Evolutionary conservation across 2,113 vertebrate species (phyloP), one percentile per base, ranked within the genome.

Genomic region (Pygoscelis antarcticus): DNA sequence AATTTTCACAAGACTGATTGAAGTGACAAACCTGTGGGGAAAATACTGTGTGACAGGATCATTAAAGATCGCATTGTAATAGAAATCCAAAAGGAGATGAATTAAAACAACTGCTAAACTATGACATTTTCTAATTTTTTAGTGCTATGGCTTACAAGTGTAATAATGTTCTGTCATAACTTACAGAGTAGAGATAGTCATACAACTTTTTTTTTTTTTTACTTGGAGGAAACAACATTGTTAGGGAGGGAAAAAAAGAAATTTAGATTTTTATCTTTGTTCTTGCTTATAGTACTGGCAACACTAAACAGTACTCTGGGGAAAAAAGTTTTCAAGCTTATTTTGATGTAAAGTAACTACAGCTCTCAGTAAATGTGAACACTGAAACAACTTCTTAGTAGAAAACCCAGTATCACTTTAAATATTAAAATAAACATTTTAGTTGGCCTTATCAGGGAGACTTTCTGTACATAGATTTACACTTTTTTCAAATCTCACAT

Each of bases 211-310:
- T 42, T 26, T 62, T 52, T 52, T 7, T 68, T 49, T 55, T 7
- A 42, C 10, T 26, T 36, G 21, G 32, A 79, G 17, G 12, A 83
- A 61, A 68, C 16, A 69, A 27, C 6, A 10, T 47, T 55, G 85
- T 36, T 7, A 9, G 23, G 21, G 1, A 7, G 1, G 1, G 0
- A 1, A 49, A 34, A 21, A 42, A 40, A 29, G 17, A 42, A 49
- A 36, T 20, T 13, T 51, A 29, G 4, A 19, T 32, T 88, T 66
- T 70, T 70, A 23, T 62, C 20, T 47, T 89, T 76, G 0, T 61
- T 61, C 55, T 13, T 65, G 18, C 26, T 71, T 87, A 27, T 36
- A n/a, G 16, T 46, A 20, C 25, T 82, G 36, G 16, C 14, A 85
- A 42, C 29, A 23, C 16, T 87, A 27, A 58, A 70, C 8, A 60